Evolutionary conservation across 2,113 vertebrate genomes (phyloP), one percentile per base, ranked within the genome.

Genomic region (Terrapene triunguis): DNA sequence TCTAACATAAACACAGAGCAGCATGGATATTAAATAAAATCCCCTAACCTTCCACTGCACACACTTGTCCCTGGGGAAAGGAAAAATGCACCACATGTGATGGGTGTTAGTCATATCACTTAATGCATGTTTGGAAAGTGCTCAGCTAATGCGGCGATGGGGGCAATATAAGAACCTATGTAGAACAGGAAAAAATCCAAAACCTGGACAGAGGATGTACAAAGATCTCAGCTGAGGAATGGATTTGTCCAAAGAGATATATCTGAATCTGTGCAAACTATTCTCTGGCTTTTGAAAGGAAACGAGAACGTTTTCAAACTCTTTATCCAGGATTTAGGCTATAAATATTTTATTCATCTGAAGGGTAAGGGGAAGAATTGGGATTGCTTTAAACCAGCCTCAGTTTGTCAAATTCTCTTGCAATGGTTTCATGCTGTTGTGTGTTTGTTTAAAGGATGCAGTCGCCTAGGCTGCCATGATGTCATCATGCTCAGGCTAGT

Each of bases 261-360:
- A 7, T 55, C 32, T 89, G 42, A 59, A 89, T 90, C 27, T 82
- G 69, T 92, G 94, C 78, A 84, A 76, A 8, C n/a, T 93, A 54
- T 44, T 83, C 47, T 84, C 50, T 82, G 85, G 32, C 32, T 35
- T 85, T 53, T n/a, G 50, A 14, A 62, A 29, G 47, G 80, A 92
- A 97, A 79, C 87, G 83, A 91, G 78, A 57, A 35, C 17, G 29
- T 88, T 62, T 72, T 53, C 81, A 90, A 95, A 84, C 55, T 50
- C 65, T 42, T 2, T 35, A 53, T 85, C 32, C 65, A 84, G 35
- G 82, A 69, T 91, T 89, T 50, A 76, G 8, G 27, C 21, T 38
- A 44, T 82, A 94, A 83, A 25, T 27, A 50, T 0, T 6, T 83
- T 82, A 65, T 84, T 53, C 62, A 16, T 82, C 69, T 69, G 84